Conservation (phyloP, 2,113 vertebrate species). For the Empidonax alnorum region DNA sequence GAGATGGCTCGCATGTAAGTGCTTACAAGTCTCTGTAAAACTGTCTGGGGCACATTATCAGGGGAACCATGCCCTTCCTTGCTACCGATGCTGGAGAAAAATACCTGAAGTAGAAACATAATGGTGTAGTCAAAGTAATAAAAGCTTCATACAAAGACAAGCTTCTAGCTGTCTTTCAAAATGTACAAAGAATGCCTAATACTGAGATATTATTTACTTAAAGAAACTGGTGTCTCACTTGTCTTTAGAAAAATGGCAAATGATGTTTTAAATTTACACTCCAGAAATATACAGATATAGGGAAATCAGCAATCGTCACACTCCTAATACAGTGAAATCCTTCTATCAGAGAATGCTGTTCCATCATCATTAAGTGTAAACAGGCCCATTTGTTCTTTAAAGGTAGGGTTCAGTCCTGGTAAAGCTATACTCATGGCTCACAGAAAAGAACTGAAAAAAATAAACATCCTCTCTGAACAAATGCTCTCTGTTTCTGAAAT, state of each 20-base stretch:
- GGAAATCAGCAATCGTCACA: slow-evolving; percentile 37
- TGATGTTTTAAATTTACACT: neutral
- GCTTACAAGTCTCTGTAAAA: neutral
- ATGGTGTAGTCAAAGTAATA: neutral
- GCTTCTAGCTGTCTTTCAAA: slow-evolving; percentile 41
- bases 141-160: slow-evolving; percentile 14
- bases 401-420: neutral
- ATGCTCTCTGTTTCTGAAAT: neutral
- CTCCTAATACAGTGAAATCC: neutral
- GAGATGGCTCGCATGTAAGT: neutral
- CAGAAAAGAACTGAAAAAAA: slow-evolving; percentile 5
- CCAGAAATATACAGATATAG: slow-evolving; percentile 39
- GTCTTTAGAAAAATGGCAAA: slow-evolving; percentile 64
- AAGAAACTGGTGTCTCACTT: slow-evolving; percentile 44
- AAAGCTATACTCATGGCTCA: neutral
- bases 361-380: neutral
- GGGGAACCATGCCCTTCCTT: neutral
- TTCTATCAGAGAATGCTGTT: neutral
- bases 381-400: neutral
- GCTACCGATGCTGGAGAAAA: neutral
- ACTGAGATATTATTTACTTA: slow-evolving; percentile 33
- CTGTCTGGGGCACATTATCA: neutral
- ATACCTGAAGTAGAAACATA: neutral
- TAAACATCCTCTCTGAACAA: neutral
- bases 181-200: slow-evolving; percentile 26